Evolutionary conservation across 2,113 vertebrate species (phyloP).

Genomic region (Vulpes lagopus): DNA sequence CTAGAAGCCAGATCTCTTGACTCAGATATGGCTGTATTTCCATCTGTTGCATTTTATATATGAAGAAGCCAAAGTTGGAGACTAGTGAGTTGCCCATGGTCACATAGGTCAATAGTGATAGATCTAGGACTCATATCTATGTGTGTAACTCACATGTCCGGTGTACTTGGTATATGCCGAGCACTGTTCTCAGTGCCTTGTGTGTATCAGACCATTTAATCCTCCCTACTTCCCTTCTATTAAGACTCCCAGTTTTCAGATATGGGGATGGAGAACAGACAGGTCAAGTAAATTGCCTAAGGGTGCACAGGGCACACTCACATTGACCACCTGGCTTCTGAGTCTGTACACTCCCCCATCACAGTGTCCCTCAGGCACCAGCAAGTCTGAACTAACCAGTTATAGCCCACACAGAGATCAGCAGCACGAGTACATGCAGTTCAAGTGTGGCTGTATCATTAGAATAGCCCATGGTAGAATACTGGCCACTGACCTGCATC

Average conservation of each 20-base stretch:
- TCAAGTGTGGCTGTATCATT: neutral
- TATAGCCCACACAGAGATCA: neutral
- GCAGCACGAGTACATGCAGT: neutral
- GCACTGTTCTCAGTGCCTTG: neutral
- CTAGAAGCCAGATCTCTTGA: neutral
- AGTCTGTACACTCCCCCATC: too few species aligned
- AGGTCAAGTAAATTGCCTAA: neutral
- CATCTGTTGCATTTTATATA: neutral
- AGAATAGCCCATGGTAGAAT: neutral
- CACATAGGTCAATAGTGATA: accelerated
- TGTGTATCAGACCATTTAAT: neutral
- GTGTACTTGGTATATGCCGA: neutral
- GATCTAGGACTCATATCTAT: neutral
- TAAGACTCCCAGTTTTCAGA: neutral
- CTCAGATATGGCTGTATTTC: neutral
- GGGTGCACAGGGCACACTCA: neutral
- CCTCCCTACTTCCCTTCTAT: accelerated
- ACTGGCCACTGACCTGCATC: neutral
- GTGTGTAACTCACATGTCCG: neutral
- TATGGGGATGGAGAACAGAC: neutral
- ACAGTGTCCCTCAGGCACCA: neutral
- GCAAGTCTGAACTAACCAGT: neutral
- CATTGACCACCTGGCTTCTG: neutral
- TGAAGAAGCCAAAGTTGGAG: neutral
- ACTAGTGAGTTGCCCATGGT: accelerated